Percentiles rank a stretch among this genome's conserved stretches.
phyloP scores from a whole-genome alignment of 2,797 vertebrate species.

The Hapalemur alaotrensis region DNA sequence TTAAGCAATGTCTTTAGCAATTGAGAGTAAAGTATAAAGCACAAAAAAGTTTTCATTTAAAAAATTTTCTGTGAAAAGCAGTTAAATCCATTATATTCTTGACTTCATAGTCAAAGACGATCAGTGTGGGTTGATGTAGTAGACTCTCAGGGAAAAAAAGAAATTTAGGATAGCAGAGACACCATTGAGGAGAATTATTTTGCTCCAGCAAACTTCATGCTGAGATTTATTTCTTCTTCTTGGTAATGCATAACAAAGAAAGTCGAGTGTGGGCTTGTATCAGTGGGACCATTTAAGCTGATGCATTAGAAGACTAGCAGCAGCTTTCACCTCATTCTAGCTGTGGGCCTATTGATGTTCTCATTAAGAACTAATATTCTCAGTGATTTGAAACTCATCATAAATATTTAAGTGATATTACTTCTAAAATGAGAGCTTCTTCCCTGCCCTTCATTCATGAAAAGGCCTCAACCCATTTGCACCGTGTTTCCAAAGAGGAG shows the following conservation, averaged over 20 bases:
- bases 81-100: constrained; percentile 63
- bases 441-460: constrained; percentile 68
- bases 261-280: neutral
- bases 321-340: constrained; percentile 50
- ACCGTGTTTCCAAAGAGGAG: neutral
- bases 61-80: constrained; percentile 49
- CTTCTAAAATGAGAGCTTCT: constrained; percentile 72
- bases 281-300: constrained; percentile 39
- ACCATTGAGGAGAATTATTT: constrained; percentile 63
- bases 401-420: constrained; percentile 82
- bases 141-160: constrained; percentile 35
- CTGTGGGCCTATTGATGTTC: constrained; percentile 47
- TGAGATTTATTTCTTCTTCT: constrained; percentile 67
- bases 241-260: constrained; percentile 64
- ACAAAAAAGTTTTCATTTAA: constrained; percentile 53
- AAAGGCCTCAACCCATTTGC: constrained; percentile 71
- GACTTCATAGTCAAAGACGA: constrained; percentile 54
- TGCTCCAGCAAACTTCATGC: constrained; percentile 54
- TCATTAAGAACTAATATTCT: constrained; percentile 75
- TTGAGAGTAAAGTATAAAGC: neutral
- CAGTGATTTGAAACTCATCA: constrained; percentile 68
- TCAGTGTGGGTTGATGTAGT: constrained; percentile 43
- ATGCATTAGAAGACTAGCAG: neutral
- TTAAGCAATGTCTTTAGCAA: constrained; percentile 10
- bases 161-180: constrained; percentile 64